Evolutionary conservation across 2,797 vertebrate genomes (phyloP), one percentile per base, ranked within the genome.

Genomic region (Danio choprae): DNA sequence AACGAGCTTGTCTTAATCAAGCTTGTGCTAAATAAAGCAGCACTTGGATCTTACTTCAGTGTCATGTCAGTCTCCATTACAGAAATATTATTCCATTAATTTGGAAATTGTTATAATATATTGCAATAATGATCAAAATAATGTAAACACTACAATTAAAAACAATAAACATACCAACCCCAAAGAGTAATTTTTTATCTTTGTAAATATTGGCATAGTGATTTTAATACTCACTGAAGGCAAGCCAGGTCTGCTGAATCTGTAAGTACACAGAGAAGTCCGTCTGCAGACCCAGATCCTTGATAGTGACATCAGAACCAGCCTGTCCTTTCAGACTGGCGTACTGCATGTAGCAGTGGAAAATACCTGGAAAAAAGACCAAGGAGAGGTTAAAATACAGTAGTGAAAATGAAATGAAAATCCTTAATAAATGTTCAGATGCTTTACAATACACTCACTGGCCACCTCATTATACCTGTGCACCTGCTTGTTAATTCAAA

Each of bases 201-300:
- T 43, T 44, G 53, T 53, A 72, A 46, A 7, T 46, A 43, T 1
- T 46, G 9, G 16, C 15, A 59, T 43, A 9, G 15, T 9, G 69
- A 58, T 22, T 18, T n/a, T 2, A 59, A n/a, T 12, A 83, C 97
- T 89, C 79, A 99, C 98, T 87, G 92, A 99, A 98, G 0, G 96
- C 96, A 89, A 98, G 88, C 98, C 98, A 99, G 0, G 98, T 99
- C 91, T 98, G 97, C 56, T 88, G 90, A 83, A 99, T 92, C 88
- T 99, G 96, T 38, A 99, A 91, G 87, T 99, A 99, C 10, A 99
- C 92, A 0, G 94, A 90, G 18, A 98, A 89, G 89, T 99, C 97
- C 0, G 94, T 97, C 92, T 98, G 98, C 38, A 98, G 90, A 2
- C 97, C 98, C 43, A 99, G 89, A 69, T 99, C 97, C 0, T 55